Base-by-base conservation (phyloP, 2,888 invertebrate genomes). In the Sycophila texana region DNA sequence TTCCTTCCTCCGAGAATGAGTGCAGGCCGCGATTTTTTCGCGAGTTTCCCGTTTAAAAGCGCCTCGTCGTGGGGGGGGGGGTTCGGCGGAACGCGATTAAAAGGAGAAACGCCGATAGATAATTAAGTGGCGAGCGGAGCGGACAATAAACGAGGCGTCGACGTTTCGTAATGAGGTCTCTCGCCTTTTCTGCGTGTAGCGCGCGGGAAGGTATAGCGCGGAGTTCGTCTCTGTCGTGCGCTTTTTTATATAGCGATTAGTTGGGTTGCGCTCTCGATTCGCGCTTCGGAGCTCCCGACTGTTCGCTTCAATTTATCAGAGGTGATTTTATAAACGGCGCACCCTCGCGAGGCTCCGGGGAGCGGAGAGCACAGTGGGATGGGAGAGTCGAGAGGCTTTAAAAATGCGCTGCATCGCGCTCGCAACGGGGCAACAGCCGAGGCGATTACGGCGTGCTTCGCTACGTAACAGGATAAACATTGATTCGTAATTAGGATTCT, bases 401-500 rank as follows among this genome's bases (percentile, higher is more conserved):
- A 77, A 77, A 77, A 72, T 65, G 55, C 53, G n/a, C 22, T 55
- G 58, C 47, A 18, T n/a, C n/a, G n/a, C n/a, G n/a, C 57, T 55
- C 66, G 49, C 58, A 20, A 20, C 55, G 55, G 63, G 55, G 16
- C 30, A 22, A 65, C 74, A 53, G 67, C 5, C 53, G 57, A 67
- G 53, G 67, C 55, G 60, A 78, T 78, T 74, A 78, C 53, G 55
- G 67, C 39, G 39, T 61, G 61, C 53, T 67, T 63, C 71, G 61
- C 58, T 60, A 20, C 68, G 55, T 81, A 81, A 78, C 75, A 77
- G 78, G 72, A 75, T 77, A 39, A 75, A 78, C 74, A 75, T 78
- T 73, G 75, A 81, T 81, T 81, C 67, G 75, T 78, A 78, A 78
- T 81, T 78, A 75, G 72, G 72, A 81, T 81, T n/a, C n/a, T 81